phyloP scores from a whole-genome alignment of 2,797 vertebrate species.

The Hephaestus fuliginosus region DNA sequence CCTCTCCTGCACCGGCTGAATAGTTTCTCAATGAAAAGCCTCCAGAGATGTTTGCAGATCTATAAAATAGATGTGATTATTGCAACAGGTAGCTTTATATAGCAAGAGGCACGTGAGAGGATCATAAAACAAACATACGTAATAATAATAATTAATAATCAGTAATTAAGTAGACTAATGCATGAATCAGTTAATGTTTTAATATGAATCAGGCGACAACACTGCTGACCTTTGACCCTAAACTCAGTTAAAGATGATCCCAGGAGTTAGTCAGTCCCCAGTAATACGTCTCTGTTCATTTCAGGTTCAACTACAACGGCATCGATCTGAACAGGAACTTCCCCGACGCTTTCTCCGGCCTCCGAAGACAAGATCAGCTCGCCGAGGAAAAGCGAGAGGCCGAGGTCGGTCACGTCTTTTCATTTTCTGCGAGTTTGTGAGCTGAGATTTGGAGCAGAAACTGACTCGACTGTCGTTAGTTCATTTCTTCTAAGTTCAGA shows the following conservation, averaged over 20 bases:
- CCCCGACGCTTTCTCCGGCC: conserved; percentile 87
- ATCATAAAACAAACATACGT: too few species aligned
- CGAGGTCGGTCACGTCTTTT: conserved; percentile 76
- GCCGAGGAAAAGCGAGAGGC: conserved; percentile 76
- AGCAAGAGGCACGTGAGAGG: too few species aligned
- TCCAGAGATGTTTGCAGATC: not conserved
- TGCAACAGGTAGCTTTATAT: too few species aligned
- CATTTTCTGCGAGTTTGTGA: not conserved
- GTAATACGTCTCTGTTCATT: not conserved
- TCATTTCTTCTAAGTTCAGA: too few species aligned
- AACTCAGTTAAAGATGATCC: too few species aligned
- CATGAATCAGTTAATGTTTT: too few species aligned
- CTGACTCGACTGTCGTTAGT: not conserved
- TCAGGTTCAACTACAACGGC: conserved; percentile 89
- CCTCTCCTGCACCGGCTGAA: not conserved
- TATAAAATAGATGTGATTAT: too few species aligned
- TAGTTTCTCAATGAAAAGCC: not conserved
- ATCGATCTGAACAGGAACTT: conserved; percentile 96
- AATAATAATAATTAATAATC: too few species aligned
- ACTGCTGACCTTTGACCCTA: too few species aligned
- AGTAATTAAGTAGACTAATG: too few species aligned
- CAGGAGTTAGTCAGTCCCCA: not conserved
- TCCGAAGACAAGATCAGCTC: not conserved
- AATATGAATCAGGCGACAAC: too few species aligned
- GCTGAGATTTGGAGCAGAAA: not conserved